Evolutionary conservation across 2,888 invertebrate species (phyloP), one percentile per base, ranked within the genome.

Genomic region (Sphecodes monilicornis): DNA sequence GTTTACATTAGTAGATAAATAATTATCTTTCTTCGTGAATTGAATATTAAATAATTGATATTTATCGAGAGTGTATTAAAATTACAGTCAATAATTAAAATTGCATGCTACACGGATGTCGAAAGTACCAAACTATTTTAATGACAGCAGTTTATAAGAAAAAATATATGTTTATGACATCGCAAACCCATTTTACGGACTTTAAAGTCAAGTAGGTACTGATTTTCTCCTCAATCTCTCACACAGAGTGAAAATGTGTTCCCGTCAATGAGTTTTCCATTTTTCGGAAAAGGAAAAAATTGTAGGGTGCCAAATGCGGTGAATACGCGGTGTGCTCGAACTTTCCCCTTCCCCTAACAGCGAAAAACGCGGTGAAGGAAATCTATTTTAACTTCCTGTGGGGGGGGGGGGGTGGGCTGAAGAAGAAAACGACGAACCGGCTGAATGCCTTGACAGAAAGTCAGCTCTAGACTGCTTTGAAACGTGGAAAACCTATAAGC

Each of bases 381-480:
- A 46, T 71, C 71, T 60, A 60, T 60, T 60, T 60, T 60, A 60
- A 60, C 60, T 60, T 60, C 60, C 60, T 32, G 60, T 10, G 11
- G 3, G 54, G n/a, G n/a, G 54, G 50, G 16, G 5, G 29, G 4
- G 60, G 60, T 22, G 18, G 1, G 18, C 18, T 1, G 29, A 32
- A 60, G 8, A 22, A 50, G 13, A 22, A 32, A 32, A 18, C 29
- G 60, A 29, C 60, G 29, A 32, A 18, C 29, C 60, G 3, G 4
- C 46, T 71, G 71, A 46, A 32, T 46, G 32, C 46, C 46, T 60
- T 60, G 60, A 60, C 60, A 32, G 60, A 60, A 60, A 60, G 60
- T 60, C 60, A 60, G 60, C 29, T 60, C 60, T 60, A 60, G 60
- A 29, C 60, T 18, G 60, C 60, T 60, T 60, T 60, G 60, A 60